A percentile compares a stretch with the other conserved stretches of the same genome.
phyloP scores from a whole-genome alignment of 2,888 invertebrate species.

The Clanis bilineata region DNA sequence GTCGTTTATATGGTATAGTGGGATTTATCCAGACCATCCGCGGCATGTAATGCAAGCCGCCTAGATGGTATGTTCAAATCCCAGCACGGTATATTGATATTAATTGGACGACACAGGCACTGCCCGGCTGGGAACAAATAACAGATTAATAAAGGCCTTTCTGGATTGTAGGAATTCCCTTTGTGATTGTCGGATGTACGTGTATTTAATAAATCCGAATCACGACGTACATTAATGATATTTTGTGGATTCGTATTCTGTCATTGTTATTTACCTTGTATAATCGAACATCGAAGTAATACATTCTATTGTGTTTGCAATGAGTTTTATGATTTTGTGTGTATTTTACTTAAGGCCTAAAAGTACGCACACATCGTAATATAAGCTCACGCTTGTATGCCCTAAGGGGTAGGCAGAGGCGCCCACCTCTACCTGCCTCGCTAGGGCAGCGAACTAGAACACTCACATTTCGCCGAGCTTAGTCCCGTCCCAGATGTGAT shows the following conservation, averaged over 20 bases:
- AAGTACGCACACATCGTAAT: too few species aligned
- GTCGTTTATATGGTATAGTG: too few species aligned
- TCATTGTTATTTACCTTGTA: background rate
- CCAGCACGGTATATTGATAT: slow-evolving; percentile 60
- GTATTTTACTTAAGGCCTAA: too few species aligned
- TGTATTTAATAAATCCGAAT: slow-evolving; percentile 54
- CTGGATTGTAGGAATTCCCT: slow-evolving; percentile 60
- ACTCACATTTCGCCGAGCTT: too few species aligned
- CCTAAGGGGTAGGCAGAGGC: too few species aligned
- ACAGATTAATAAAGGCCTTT: slow-evolving; percentile 61
- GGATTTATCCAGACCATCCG: slow-evolving; percentile 15
- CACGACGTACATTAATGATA: slow-evolving; percentile 28
- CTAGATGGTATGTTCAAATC: slow-evolving; percentile 47
- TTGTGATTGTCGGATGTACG: slow-evolving; percentile 54
- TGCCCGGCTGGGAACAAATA: slow-evolving; percentile 51
- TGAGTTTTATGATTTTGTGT: background rate
- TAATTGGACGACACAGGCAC: slow-evolving; percentile 62
- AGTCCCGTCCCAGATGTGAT: too few species aligned
- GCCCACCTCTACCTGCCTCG: too few species aligned
- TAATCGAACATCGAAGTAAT: background rate
- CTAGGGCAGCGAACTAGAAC: too few species aligned
- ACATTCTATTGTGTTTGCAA: background rate
- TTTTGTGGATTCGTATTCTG: slow-evolving; percentile 20
- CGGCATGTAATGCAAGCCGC: slow-evolving; percentile 24
- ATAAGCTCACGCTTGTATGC: too few species aligned